phyloP scores from a whole-genome alignment of 2,797 vertebrate species.

The Myotis myotis region DNA sequence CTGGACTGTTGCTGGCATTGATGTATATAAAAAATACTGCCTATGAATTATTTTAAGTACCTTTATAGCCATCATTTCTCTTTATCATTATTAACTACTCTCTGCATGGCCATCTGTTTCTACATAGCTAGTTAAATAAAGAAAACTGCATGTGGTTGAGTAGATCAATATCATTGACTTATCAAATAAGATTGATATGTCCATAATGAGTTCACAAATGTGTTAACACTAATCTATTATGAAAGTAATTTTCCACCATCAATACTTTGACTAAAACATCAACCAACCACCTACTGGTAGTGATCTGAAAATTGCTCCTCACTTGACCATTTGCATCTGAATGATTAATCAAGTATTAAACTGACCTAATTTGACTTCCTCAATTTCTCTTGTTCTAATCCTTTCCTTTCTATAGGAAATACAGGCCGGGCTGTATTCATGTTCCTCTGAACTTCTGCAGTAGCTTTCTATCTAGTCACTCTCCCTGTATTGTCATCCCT shows the following conservation, averaged over 20 bases:
- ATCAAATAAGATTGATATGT: constrained; percentile 39
- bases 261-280: constrained; percentile 28
- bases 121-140: constrained; percentile 35
- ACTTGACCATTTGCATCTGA: neutral
- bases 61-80: constrained; percentile 46
- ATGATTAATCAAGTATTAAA: neutral
- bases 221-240: constrained; percentile 36
- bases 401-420: neutral
- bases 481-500: neutral
- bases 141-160: constrained; percentile 11
- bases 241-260: constrained; percentile 21
- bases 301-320: neutral
- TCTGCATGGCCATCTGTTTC: constrained; percentile 3
- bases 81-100: neutral
- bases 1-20: neutral
- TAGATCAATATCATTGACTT: constrained; percentile 60
- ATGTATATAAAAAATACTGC: neutral
- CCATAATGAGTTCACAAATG: constrained; percentile 46
- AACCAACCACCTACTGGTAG: neutral
- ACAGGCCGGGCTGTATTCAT: too few relatives aligned
- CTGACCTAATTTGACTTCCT: neutral
- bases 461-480: neutral
- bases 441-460: too few relatives aligned
- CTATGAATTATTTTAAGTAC: constrained; percentile 43
- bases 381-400: neutral